phyloP scores from a whole-genome alignment of 2,113 vertebrate species.

The Hoplias malabaricus region DNA sequence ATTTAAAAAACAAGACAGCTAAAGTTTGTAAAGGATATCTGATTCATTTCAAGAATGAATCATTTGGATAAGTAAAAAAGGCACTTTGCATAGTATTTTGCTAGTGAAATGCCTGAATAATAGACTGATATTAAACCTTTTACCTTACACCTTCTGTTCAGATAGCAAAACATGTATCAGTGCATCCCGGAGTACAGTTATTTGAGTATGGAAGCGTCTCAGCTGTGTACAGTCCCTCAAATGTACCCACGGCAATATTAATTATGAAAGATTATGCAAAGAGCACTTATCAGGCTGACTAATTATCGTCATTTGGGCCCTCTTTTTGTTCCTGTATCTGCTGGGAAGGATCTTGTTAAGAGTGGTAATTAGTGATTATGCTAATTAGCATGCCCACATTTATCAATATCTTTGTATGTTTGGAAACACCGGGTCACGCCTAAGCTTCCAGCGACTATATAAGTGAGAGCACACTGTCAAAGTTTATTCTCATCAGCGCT shows the following conservation, averaged over 20 bases:
- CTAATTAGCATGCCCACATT: slow-evolving; percentile 58
- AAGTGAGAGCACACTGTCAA: not conserved
- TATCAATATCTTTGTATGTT: slow-evolving; percentile 49
- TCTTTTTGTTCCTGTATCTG: slow-evolving; percentile 58
- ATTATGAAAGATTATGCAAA: slow-evolving; percentile 53
- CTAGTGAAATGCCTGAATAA: no score
- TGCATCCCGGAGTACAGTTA: not conserved
- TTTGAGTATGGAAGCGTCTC: slow-evolving; percentile 35
- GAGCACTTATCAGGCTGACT: slow-evolving; percentile 61
- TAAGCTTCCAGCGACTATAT: not conserved
- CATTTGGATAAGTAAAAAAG: no score
- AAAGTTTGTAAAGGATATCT: no score
- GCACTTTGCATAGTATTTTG: no score
- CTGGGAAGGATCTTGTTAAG: slow-evolving; percentile 52
- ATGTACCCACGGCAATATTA: slow-evolving; percentile 34
- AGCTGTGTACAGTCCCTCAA: slow-evolving; percentile 48
- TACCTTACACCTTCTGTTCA: no score
- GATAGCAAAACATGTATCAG: no score
- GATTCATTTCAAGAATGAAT: no score
- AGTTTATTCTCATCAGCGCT: not conserved
- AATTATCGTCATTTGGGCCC: slow-evolving; percentile 61
- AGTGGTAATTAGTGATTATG: slow-evolving; percentile 59
- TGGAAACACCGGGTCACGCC: slow-evolving; percentile 7
- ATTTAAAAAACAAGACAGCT: no score
- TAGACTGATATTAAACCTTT: no score